Evolutionary conservation across 2,888 invertebrate genomes (phyloP), one percentile per base, ranked within the genome.

Genomic region (Thalpophila matura): DNA sequence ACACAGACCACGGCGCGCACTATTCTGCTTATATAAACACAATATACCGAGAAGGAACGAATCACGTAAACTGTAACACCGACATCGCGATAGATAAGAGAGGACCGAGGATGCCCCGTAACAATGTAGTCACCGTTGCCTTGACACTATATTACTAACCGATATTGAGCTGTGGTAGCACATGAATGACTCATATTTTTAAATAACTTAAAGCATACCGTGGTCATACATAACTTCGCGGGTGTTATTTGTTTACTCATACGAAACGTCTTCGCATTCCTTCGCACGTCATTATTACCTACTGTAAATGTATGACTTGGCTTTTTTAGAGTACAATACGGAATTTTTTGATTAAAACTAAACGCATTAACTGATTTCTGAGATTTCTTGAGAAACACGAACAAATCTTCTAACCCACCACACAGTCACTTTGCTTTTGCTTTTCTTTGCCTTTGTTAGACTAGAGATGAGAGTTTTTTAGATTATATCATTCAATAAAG

Each of bases 111-210:
- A 81, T 68, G 77, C 67, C 50, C 53, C 29, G 67, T 53, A 60
- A 61, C 58, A 33, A 61, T 74, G 67, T 61, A 60, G 63, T 77
- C 68, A 55, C 77, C 79, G 82, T 85, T 71, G 83, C 90, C 91
- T 91, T 91, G 90, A 84, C 89, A 87, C 89, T 82, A 85, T 86
- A 90, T 87, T 85, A 86, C 80, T 77, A 84, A 80, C 84, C 81
- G 82, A 86, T 83, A 84, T 74, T 86, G 89, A 88, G 82, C 86
- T 84, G 82, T 83, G 84, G 84, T 82, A 85, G 83, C 83, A 81
- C 79, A 82, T 72, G 74, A 79, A 71, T 86, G 86, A 86, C 75
- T 86, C 86, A 86, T 79, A 70, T 75, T 77, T 75, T 75, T 77
- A 74, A 77, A 79, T 80, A 79, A 74, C 79, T 47, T 62, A 56